Conservation (phyloP, 1,140 invertebrate species). For the Aphis gossypii region DNA sequence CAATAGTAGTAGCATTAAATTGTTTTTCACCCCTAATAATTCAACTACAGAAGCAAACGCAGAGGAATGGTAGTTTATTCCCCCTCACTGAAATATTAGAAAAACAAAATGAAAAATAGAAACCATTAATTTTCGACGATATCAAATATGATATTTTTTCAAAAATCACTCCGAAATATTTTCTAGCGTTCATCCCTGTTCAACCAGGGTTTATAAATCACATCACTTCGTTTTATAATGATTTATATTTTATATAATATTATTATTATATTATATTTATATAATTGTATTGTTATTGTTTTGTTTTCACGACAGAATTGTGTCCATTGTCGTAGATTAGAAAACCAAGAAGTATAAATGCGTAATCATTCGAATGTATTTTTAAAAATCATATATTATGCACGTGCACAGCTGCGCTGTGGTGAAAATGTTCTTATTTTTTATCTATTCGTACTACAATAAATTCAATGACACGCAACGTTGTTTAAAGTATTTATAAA, state of each 20-base stretch:
- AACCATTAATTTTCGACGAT: not conserved
- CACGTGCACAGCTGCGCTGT: not conserved
- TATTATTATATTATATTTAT: no score
- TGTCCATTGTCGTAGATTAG: not conserved
- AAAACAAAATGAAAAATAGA: not conserved
- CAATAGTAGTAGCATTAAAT: not conserved
- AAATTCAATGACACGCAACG: not conserved
- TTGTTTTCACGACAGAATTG: not conserved
- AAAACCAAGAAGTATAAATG: not conserved
- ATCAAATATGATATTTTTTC: not conserved
- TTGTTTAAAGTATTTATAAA: slow-evolving; percentile 12
- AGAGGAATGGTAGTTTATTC: not conserved
- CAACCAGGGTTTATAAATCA: not conserved
- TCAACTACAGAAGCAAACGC: not conserved
- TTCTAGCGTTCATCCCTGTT: not conserved
- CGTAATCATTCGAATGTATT: not conserved
- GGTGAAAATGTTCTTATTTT: not conserved
- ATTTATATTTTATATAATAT: not conserved
- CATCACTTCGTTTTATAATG: not conserved
- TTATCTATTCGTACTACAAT: not conserved
- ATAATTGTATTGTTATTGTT: not conserved
- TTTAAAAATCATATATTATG: not conserved
- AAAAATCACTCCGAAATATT: not conserved
- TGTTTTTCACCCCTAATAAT: not conserved
- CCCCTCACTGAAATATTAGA: not conserved